These are phyloP conservation scores for Tupiocoris notatus DNA, from an alignment of 2,888 invertebrate species.

Conservation along the genomic window DNA sequence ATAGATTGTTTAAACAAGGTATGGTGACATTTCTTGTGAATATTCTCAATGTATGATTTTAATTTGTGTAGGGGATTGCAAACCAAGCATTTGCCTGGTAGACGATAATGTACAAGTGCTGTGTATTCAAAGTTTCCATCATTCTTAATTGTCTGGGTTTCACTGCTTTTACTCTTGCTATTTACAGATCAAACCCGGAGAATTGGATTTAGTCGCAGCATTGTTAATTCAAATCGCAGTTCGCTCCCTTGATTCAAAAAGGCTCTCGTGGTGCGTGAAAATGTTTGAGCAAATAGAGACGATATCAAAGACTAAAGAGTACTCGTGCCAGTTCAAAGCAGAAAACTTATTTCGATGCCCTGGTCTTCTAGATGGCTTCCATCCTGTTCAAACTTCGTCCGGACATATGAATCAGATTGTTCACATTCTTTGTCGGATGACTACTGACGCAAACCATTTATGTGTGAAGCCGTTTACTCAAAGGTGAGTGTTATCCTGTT, in stretches of 20 bases:
- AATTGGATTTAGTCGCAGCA: conserved; percentile 2
- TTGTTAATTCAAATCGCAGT: conserved; percentile 9
- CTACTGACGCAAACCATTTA: conserved; percentile 1
- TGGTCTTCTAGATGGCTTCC: conserved; percentile 13
- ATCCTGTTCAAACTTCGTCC: not conserved
- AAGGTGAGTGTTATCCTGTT: conserved; percentile 14
- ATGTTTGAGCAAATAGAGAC: not conserved
- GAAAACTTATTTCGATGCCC: conserved; percentile 6
- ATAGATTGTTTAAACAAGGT: not conserved
- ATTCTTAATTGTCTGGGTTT: too few species aligned
- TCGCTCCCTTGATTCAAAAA: not conserved
- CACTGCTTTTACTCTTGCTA: not conserved
- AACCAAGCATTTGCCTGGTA: too few species aligned
- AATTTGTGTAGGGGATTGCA: too few species aligned
- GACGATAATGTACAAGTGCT: too few species aligned
- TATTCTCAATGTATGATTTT: too few species aligned
- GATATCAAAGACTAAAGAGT: not conserved
- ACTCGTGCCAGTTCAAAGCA: not conserved
- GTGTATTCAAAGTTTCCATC: too few species aligned
- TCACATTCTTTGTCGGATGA: not conserved
- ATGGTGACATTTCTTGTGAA: too few species aligned
- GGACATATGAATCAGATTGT: not conserved
- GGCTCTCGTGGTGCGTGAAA: not conserved
- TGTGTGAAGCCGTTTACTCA: conserved; percentile 15
- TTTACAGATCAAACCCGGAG: not conserved